Evolutionary conservation across 2,113 vertebrate species (phyloP), one percentile per base, ranked within the genome.

Genomic region (Pluvianellus socialis): DNA sequence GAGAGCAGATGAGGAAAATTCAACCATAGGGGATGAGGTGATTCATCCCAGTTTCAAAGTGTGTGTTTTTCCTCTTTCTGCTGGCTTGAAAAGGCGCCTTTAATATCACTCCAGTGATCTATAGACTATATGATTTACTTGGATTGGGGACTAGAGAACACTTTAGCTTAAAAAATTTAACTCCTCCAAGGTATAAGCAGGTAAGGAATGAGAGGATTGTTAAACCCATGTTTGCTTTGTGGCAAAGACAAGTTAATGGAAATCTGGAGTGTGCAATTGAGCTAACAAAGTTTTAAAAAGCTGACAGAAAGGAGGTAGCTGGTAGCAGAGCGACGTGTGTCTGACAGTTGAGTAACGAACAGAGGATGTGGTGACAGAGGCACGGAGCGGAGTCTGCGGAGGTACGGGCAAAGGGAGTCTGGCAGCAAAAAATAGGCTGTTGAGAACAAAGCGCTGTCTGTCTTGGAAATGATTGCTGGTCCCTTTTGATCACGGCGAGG

Each of bases 401-500:
- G 95, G 75, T 55, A 23, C 3, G 1, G 21, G 92, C 70, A 94
- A 35, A 77, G 82, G 89, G 85, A 97, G 92, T 32, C 93, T 94
- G 80, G 65, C 95, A 95, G 96, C 95, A 81, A 67, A 77, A 62
- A 86, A 44, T 0, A 93, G 88, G 86, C 92, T 91, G 74, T 76
- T 77, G 71, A 93, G 96, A 91, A 95, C 90, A 92, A 86, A 94
- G 94, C 45, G 0, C 66, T 80, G 90, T 80, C 84, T 95, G 97
- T 75, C 44, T 1, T 40, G 81, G 95, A 35, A 49, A 8, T 44
- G 94, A 91, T 24, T 44, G 95, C 76, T 84, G 38, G 2, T 96
- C 91, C 86, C 85, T 92, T 97, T 95, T 97, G 97, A 97, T 98
- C 95, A 79, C 5, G 5, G 84, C 2, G 40, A 63, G 87, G 42